These are phyloP conservation scores for Microtus richardsoni DNA, from an alignment of 2,113 vertebrate species.

Conservation along the genomic window DNA sequence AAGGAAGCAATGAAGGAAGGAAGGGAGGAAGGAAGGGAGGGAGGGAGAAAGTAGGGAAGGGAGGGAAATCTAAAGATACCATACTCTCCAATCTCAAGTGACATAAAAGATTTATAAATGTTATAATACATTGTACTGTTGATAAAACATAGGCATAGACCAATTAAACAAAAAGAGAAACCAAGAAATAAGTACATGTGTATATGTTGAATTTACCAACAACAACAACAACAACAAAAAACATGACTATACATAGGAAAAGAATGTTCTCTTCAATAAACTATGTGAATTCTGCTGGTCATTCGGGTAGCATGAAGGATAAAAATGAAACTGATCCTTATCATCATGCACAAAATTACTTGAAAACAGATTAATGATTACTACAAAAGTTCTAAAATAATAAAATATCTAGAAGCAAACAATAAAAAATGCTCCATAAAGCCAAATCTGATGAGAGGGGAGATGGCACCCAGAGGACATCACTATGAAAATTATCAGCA, in stretches of 20 bases:
- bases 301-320: neutral
- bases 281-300: neutral
- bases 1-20: neutral
- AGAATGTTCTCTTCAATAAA: neutral
- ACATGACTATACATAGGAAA: neutral
- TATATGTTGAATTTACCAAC: neutral
- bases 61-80: neutral
- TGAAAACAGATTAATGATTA: neutral
- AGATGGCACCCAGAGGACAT: no score
- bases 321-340: neutral
- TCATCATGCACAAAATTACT: neutral
- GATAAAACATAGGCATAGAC: neutral
- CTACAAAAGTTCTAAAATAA: neutral
- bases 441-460: neutral
- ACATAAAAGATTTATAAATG: neutral
- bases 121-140: neutral
- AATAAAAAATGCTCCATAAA: neutral
- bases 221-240: neutral
- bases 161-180: neutral
- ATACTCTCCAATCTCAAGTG: neutral
- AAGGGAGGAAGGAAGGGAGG: neutral
- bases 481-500: neutral
- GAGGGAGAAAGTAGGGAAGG: neutral
- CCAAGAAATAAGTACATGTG: neutral
- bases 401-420: neutral